Evolutionary conservation across 2,797 vertebrate genomes (phyloP), one percentile per base, ranked within the genome.

Genomic region (Eulemur mongoz): DNA sequence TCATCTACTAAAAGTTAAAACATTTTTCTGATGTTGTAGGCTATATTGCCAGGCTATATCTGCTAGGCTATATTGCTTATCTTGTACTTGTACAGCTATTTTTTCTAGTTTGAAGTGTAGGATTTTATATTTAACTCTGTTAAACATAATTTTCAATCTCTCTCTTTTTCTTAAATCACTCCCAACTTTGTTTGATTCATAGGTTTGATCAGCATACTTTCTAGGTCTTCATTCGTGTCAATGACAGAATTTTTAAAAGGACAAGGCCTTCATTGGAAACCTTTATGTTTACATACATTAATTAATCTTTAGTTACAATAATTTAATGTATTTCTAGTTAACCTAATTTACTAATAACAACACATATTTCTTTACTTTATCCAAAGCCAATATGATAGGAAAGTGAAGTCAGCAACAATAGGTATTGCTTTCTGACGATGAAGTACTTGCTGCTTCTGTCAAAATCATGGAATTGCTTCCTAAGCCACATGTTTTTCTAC

Each of bases 271-370:
- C 59, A 25, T 7, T 80, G 54, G 48, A 50, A 45, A 83, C 38
- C 61, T 38, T 38, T 38, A 38, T 38, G 38, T 38, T 38, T 38
- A 38, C 38, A 38, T 38, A 45, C 18, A 86, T 48, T 75, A 57
- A 86, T 48, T 69, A 50, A 61, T 81, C 35, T 78, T 75, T 38
- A 94, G 3, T 83, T 59, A 91, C 2, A 90, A n/a, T 89, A 70
- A 76, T 79, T 72, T 61, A 96, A 45, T 35, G n/a, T 45, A 93
- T 88, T 80, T 87, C 52, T 85, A 69, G 52, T 76, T 82, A 80
- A 45, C 35, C n/a, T 65, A 30, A 67, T 82, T 92, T 92, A 72
- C 25, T 79, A 82, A n/a, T 61, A 79, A 92, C 22, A 70, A 72
- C 48, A 72, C 17, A 59, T n/a, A 81, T 73, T 92, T 89, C 50